Conservation (phyloP, 2,113 vertebrate genomes). For the Nothoprocta perdicaria region DNA sequence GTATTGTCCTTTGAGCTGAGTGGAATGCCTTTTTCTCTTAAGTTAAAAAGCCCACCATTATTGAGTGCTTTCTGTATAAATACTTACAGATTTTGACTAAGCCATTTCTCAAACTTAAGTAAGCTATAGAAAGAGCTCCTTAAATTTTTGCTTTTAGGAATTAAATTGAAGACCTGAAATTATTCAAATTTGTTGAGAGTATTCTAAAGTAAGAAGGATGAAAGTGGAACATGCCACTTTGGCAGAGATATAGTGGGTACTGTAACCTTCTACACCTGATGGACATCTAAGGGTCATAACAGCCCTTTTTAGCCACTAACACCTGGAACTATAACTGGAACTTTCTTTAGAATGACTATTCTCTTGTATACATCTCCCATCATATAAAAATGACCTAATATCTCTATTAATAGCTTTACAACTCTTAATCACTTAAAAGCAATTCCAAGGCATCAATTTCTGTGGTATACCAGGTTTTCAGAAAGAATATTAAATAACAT, state of each 20-base stretch:
- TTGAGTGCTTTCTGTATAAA: not conserved
- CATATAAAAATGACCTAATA: not conserved
- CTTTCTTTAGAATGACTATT: not conserved
- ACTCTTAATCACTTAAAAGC: not conserved
- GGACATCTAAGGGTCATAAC: not conserved
- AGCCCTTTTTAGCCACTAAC: not conserved
- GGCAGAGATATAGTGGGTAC: not conserved
- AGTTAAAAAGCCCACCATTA: not conserved
- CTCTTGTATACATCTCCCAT: not conserved
- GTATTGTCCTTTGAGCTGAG: not conserved
- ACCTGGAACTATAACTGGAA: not conserved
- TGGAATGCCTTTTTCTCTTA: not conserved
- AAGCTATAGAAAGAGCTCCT: not conserved
- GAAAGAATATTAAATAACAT: not conserved
- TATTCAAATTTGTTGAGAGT: not conserved
- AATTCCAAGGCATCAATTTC: not conserved
- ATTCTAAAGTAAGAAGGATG: not conserved
- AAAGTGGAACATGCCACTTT: not conserved
- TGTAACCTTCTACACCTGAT: rapidly evolving
- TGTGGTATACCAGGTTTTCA: not conserved
- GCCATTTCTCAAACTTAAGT: not conserved
- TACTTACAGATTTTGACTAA: not conserved
- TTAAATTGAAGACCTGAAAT: not conserved
- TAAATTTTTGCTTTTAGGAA: not conserved
- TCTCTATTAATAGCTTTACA: not conserved